phyloP scores from a whole-genome alignment of 1,140 invertebrate genomes.

The Tetranychus urticae region DNA sequence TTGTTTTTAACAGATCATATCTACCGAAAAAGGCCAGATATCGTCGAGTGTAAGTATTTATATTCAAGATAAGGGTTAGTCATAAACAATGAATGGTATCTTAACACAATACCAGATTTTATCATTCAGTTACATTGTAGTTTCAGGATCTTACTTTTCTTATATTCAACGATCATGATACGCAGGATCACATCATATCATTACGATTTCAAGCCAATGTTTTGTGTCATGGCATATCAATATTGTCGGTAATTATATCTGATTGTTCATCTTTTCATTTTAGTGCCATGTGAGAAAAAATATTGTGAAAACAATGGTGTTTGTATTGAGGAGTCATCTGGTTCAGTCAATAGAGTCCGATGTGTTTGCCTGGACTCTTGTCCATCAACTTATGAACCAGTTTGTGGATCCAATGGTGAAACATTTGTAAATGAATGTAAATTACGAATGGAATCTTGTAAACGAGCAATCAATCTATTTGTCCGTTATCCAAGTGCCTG shows the following conservation, averaged over 20 bases:
- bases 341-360: neutral
- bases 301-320: conserved; percentile 13
- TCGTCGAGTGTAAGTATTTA: conserved; percentile 10
- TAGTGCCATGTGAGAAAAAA: conserved; percentile 14
- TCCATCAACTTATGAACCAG: conserved; percentile 11
- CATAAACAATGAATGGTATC: too few relatives aligned
- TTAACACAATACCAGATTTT: too few relatives aligned
- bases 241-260: neutral
- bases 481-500: neutral
- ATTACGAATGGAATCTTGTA: conserved; percentile 38
- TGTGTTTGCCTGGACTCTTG: conserved; percentile 15
- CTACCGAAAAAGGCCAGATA: conserved; percentile 4
- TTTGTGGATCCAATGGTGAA: conserved; percentile 28
- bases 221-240: too few relatives aligned
- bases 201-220: too few relatives aligned
- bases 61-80: too few relatives aligned
- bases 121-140: too few relatives aligned
- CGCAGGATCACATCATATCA: too few relatives aligned
- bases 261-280: neutral
- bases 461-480: neutral
- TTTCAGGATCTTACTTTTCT: too few relatives aligned
- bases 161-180: too few relatives aligned
- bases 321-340: conserved; percentile 10
- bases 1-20: conserved; percentile 4
- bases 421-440: conserved; percentile 44